Evolutionary conservation across 2,797 vertebrate genomes (phyloP).

Genomic region (Chaunax sp.): DNA sequence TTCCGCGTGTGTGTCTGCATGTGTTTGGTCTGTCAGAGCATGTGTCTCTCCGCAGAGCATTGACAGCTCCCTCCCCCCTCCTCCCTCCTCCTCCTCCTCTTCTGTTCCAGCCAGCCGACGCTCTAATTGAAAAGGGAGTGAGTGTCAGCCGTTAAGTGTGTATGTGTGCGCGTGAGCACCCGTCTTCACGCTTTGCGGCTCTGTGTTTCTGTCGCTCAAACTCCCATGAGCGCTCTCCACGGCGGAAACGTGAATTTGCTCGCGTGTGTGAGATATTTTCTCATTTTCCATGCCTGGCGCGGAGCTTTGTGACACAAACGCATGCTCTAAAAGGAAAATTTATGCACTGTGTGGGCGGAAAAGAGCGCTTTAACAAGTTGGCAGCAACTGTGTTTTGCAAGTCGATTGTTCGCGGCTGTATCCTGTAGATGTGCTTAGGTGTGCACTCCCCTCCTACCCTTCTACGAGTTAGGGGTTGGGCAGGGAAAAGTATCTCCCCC

Average conservation of each 20-base stretch:
- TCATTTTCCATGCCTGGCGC: conserved; percentile 36
- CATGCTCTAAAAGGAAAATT: conserved; percentile 26
- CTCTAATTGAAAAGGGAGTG: conserved; percentile 83
- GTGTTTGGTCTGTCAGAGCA: conserved; percentile 69
- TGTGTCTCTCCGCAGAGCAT: conserved; percentile 70
- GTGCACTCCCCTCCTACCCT: conserved; percentile 17
- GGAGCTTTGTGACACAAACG: conserved; percentile 49
- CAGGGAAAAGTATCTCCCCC: conserved; percentile 32
- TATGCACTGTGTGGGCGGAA: conserved; percentile 26
- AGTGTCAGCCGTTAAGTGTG: conserved; percentile 74
- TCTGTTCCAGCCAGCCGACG: conserved; percentile 79
- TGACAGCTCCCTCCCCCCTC: conserved; percentile 56
- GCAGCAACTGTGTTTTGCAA: conserved; percentile 23
- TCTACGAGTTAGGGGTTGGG: conserved; percentile 26
- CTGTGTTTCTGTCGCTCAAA: conserved; percentile 74
- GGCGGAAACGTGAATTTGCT: conserved; percentile 57
- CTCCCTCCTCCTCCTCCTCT: conserved; percentile 46
- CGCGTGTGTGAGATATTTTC: conserved; percentile 47
- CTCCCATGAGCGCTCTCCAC: conserved; percentile 69
- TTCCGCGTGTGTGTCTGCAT: conserved; percentile 45
- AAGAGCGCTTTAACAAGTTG: conserved; percentile 48
- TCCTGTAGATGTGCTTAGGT: conserved; percentile 42
- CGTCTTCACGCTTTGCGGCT: conserved; percentile 74
- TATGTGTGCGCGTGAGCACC: conserved; percentile 43
- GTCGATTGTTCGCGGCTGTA: conserved; percentile 37